These are phyloP conservation scores for Rhogogaster chlorosoma DNA, from an alignment of 2,888 invertebrate genomes.

Conservation along the genomic window DNA sequence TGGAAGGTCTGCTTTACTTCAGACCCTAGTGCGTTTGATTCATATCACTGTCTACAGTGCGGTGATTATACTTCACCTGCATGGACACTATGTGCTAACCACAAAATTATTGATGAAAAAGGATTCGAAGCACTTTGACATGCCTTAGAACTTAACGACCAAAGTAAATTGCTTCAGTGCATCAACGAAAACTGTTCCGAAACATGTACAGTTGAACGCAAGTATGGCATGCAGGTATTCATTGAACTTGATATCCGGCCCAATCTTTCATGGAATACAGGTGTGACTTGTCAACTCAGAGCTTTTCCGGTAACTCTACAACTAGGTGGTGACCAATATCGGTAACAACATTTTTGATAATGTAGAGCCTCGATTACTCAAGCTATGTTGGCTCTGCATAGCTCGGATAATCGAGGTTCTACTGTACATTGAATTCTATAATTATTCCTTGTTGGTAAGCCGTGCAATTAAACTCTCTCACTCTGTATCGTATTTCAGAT, in stretches of 20 bases:
- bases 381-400: too few species aligned
- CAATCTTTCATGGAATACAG: neutral
- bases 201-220: neutral
- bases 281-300: neutral
- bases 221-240: neutral
- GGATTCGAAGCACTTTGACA: neutral
- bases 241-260: conserved; percentile 1
- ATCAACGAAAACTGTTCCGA: neutral
- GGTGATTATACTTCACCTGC: neutral
- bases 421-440: neutral
- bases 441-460: neutral
- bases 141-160: neutral
- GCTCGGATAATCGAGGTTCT: neutral
- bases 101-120: neutral
- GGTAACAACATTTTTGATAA: neutral
- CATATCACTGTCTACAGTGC: neutral
- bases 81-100: neutral
- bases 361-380: neutral
- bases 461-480: neutral
- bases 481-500: neutral
- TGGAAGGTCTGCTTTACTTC: neutral
- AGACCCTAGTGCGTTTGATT: neutral
- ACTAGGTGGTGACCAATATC: neutral
- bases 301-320: neutral
- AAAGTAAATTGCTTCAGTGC: neutral